Evolutionary conservation across 2,113 vertebrate species (phyloP), one percentile per base, ranked within the genome.

Genomic region (Gavia stellata): DNA sequence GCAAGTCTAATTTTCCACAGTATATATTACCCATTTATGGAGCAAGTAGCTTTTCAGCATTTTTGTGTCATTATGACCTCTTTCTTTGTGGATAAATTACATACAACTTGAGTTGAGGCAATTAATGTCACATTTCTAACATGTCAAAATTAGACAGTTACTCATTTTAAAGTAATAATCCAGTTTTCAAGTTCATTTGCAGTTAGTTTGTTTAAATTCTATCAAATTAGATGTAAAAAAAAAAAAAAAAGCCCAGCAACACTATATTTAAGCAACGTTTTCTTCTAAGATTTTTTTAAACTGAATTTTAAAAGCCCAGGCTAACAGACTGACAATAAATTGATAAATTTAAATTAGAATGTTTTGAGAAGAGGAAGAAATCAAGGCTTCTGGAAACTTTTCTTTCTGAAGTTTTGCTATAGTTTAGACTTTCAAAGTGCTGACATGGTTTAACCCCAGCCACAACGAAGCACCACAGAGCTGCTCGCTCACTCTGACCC

Each of bases 401-500:
- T 67, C 21, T 49, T 63, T 91, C 38, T 78, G 63, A 79, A 81
- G 40, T 84, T 38, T 81, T 25, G 26, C 28, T 78, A 11, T 31
- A 24, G 14, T 34, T 78, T 40, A 68, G 77, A 33, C n/a, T 87
- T 84, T 44, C 12, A 26, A 2, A 65, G 11, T 68, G 36, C 24
- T 71, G 36, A 56, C 2, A 14, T 79, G 21, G 28, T 85, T 88
- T 85, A 58, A 71, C 31, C 36, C 25, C 10, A 10, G 44, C 36
- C 4, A 5, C 45, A 36, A 1, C 67, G 40, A 12, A 87, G 12
- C n/a, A 53, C 24, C 50, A 24, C 11, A 3, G 44, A 79, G 70
- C 75, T 8, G 6, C 40, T 74, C 6, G 1, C 38, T 80, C 7
- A 8, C 10, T 31, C 3, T 2, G n/a, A n/a, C n/a, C n/a, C n/a